A percentile compares a stretch with the other conserved stretches of the same genome.
These are phyloP conservation scores for Atrichornis clamosus DNA, from an alignment of 2,113 vertebrate genomes.

Conservation along the genomic window DNA sequence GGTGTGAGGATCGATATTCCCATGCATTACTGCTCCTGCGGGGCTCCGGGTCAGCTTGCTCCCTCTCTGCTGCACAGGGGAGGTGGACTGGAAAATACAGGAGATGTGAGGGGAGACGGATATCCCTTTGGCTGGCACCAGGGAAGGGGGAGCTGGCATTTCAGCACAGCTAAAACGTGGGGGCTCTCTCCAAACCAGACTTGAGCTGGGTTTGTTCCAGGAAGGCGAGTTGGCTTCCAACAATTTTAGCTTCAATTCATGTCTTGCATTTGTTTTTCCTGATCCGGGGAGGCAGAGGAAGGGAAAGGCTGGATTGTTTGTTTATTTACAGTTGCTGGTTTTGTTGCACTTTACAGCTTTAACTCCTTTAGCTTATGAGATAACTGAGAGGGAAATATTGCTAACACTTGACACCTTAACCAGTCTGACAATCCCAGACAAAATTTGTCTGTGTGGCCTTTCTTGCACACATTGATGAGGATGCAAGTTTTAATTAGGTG, in stretches of 20 bases:
- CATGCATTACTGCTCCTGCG: constrained; percentile 47
- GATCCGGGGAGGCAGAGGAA: background rate
- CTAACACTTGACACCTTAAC: background rate
- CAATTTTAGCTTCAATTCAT: background rate
- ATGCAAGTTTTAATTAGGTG: background rate
- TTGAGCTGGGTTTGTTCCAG: background rate
- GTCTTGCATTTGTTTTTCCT: background rate
- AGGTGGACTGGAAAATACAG: background rate
- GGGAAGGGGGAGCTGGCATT: background rate
- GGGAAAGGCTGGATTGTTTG: background rate
- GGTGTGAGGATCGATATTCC: constrained; percentile 71
- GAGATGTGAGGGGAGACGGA: background rate
- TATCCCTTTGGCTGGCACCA: accelerated
- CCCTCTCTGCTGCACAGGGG: accelerated
- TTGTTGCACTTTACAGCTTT: background rate
- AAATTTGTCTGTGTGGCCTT: background rate
- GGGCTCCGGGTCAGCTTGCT: background rate
- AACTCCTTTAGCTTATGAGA: background rate
- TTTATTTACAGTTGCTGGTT: accelerated
- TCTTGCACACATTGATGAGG: accelerated
- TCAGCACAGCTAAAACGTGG: accelerated
- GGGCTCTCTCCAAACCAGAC: background rate
- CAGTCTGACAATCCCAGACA: background rate
- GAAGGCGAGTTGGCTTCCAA: background rate
- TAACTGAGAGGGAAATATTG: background rate